Evolutionary conservation across 2,888 invertebrate genomes (phyloP).

Genomic region (Rhamphomyia laevipes): DNA sequence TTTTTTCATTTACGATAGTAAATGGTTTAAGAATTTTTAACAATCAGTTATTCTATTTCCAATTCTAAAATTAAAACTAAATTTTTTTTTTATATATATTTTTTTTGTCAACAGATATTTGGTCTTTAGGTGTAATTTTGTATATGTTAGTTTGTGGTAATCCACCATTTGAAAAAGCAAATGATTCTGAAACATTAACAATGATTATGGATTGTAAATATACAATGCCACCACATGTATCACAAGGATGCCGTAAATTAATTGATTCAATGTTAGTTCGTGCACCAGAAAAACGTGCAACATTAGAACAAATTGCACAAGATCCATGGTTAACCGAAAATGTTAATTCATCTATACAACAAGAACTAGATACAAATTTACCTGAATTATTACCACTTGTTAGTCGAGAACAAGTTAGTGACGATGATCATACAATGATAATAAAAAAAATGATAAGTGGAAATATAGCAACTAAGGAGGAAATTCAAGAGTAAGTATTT

Average conservation of each 20-base stretch:
- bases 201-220: conserved; percentile 99
- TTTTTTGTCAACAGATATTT: conserved; percentile 60
- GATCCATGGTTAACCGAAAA: conserved; percentile 72
- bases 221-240: conserved; percentile 78
- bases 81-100: too few relatives aligned
- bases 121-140: conserved; percentile 96
- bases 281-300: conserved; percentile 83
- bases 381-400: conserved; percentile 70
- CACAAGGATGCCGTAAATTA: conserved; percentile 74
- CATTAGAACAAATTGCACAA: conserved; percentile 72
- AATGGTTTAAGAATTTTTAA: too few relatives aligned
- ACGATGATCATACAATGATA: conserved; percentile 83
- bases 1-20: too few relatives aligned
- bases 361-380: conserved; percentile 43
- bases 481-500: conserved; percentile 68
- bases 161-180: conserved; percentile 97
- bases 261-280: conserved; percentile 89
- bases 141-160: conserved; percentile 98
- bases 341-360: conserved; percentile 20
- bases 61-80: too few relatives aligned
- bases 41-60: too few relatives aligned
- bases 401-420: conserved; percentile 77
- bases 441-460: conserved; percentile 95
- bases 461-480: conserved; percentile 85
- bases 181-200: conserved; percentile 97